Percentiles rank a stretch among this genome's conserved stretches.
Evolutionary conservation across 2,113 vertebrate genomes (phyloP).

Genomic region (Nycticryphes semicollaris): DNA sequence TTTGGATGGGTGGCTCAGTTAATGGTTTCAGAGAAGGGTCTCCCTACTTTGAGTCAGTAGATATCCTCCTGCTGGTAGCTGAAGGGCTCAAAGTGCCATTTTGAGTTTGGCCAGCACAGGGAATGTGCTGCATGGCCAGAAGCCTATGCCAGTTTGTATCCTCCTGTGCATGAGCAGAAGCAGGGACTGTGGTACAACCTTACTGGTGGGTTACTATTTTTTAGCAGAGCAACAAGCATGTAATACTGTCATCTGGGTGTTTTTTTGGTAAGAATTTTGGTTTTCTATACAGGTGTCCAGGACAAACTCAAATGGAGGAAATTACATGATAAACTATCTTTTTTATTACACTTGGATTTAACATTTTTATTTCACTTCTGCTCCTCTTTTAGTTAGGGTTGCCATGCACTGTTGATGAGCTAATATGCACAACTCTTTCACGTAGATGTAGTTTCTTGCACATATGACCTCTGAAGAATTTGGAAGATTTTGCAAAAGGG

Average conservation of each 20-base stretch:
- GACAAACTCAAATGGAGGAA: background rate
- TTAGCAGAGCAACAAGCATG: background rate
- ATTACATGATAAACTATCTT: background rate
- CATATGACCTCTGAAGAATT: background rate
- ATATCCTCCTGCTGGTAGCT: background rate
- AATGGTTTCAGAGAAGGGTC: background rate
- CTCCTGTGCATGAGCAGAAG: background rate
- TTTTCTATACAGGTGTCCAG: background rate
- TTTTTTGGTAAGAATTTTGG: background rate
- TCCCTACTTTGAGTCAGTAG: background rate
- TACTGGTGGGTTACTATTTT: background rate
- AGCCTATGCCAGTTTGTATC: background rate
- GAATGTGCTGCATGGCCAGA: rapidly evolving
- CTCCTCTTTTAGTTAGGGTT: background rate
- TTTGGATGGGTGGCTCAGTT: background rate
- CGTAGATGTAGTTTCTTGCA: background rate
- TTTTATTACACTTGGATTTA: background rate
- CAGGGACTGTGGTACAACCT: background rate
- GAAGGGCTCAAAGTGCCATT: background rate
- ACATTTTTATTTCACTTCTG: background rate
- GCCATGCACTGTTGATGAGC: background rate
- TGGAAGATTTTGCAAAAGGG: background rate
- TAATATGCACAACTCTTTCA: background rate
- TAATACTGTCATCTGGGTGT: background rate
- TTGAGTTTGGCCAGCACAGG: background rate